Percentiles rank a stretch among this genome's conserved stretches.
Evolutionary conservation across 2,888 invertebrate species (phyloP).

Genomic region (Trissoscelio sp.): DNA sequence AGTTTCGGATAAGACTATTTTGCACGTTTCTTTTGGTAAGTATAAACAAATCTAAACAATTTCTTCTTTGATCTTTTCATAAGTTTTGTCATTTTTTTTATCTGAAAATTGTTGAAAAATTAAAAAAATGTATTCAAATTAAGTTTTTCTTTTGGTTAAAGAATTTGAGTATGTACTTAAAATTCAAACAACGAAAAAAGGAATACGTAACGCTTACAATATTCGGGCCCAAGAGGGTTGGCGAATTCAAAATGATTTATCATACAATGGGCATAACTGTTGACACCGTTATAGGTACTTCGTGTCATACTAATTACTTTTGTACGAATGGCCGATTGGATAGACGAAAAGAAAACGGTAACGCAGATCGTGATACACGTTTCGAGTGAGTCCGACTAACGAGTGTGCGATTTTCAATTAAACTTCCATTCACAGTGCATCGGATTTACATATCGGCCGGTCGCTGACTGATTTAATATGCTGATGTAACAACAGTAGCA

Average conservation of each 20-base stretch:
- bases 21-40: constrained; percentile 47
- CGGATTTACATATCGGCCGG: constrained; percentile 40
- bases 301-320: constrained; percentile 48
- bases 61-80: too few relatives aligned
- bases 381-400: constrained; percentile 53
- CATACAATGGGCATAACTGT: constrained; percentile 50
- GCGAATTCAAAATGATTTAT: constrained; percentile 38
- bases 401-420: constrained; percentile 59
- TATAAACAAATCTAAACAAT: background rate
- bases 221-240: constrained; percentile 43
- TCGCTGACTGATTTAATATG: constrained; percentile 50
- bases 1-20: constrained; percentile 41
- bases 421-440: constrained; percentile 38
- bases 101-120: too few relatives aligned
- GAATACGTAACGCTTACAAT: constrained; percentile 12
- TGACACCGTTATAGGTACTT: constrained; percentile 47
- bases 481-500: constrained; percentile 33
- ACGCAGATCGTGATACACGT: constrained; percentile 68
- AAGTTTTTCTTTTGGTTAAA: too few relatives aligned
- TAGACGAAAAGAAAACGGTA: constrained; percentile 66
- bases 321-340: constrained; percentile 1
- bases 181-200: constrained; percentile 20
- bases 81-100: too few relatives aligned
- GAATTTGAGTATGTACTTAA: background rate
- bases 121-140: too few relatives aligned